Base-by-base conservation (phyloP, 2,888 invertebrate genomes). In the Mongoloraphidia duomilia region DNA sequence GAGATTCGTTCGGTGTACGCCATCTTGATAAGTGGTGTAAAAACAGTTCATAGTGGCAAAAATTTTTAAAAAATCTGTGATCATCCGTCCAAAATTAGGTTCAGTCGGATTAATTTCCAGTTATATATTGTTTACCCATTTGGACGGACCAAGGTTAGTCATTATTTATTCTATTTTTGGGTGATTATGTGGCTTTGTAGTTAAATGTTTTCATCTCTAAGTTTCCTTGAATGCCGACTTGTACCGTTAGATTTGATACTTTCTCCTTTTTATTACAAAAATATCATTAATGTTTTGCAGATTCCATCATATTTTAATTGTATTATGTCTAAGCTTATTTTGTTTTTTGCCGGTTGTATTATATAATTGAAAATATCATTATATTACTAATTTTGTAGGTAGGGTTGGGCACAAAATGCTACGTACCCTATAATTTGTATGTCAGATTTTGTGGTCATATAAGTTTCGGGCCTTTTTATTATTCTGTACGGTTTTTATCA, bases 81-180 rank as follows among this genome's bases (percentile, higher is more conserved):
- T 63, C 67, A 68, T 68, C 68, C 65, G 66, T 66, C 64, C 66
- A 58, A 58, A 58, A 61, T 61, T 61, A 58, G 58, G 56, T 59
- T 60, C 53, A 56, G 63, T 61, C 57, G 63, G 61, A 60, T 63
- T 62, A 59, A 63, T 68, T 67, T 65, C 61, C 65, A 64, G 63
- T 67, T 64, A 59, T 63, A 65, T 63, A 60, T 60, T 61, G 61
- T 65, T 70, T 73, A 79, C 76, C 77, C 76, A 79, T 77, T 77
- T 76, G 81, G 78, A 82, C 82, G 82, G 79, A 83, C 84, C 82
- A 80, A 82, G 81, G 84, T 84, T 76, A 67, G 72, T 61, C 58
- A 60, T 63, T 73, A 74, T 75, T 75, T 75, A 64, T 58, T 58
- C 63, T 61, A 65, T 67, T 63, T 62, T 64, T 41, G 26, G 12